Base-by-base conservation (phyloP, 2,797 vertebrate genomes). In the Apogon talboti region DNA sequence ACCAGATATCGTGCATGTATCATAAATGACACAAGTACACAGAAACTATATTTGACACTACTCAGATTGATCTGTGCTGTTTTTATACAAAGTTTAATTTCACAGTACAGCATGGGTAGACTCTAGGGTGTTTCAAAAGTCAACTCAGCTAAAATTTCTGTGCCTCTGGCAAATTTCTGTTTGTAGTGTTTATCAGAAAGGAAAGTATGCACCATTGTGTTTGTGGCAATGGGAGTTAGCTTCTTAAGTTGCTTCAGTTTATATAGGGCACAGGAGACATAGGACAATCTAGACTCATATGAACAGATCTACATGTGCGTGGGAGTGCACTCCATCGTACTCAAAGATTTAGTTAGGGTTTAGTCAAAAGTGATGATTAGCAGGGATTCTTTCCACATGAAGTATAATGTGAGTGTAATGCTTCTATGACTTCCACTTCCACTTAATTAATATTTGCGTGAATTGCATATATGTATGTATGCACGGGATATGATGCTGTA, bases 121-220 rank as follows among this genome's bases (percentile, higher is more conserved):
- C 65, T 66, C 28, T 5, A n/a, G 57, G 24, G 46, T 40, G 30
- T 69, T 83, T 70, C 3, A 46, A 12, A 76, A 56, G 60, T 66
- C 60, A 57, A 51, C 47, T 69, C 57, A 41, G 63, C 52, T 68
- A 24, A 75, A 83, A 74, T 66, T 46, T 28, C 16, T 1, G 15
- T 62, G 65, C 68, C 47, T 66, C 35, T 8, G 59, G 57, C 38
- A 33, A 70, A 71, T 69, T 18, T 38, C 66, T 55, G 35, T 73
- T 75, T 77, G 57, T 56, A 21, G 49, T 68, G 60, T 79, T 60
- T 77, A 60, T 67, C 11, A 2, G 30, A 48, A 43, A 61, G 71
- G 57, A 71, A 66, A 56, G 30, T 56, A 59, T 28, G 19, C 24
- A 53, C 53, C 28, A 72, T 71, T 76, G 66, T 80, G 58, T 51